Evolutionary conservation across 2,797 vertebrate species (phyloP).

Genomic region (Sebastes diaconus): DNA sequence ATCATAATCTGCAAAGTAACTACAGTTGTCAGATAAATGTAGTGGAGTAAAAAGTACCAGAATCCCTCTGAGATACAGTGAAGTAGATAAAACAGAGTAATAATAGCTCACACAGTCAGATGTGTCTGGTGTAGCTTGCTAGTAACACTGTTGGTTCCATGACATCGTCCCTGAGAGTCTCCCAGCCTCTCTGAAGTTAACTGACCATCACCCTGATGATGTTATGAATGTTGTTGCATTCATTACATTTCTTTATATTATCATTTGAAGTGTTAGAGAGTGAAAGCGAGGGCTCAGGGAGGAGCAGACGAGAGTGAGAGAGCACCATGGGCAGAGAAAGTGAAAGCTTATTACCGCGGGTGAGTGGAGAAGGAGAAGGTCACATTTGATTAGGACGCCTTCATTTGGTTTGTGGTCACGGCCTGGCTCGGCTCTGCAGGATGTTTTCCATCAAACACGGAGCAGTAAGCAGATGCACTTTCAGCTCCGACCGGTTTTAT

Average conservation of each 20-base stretch:
- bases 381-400: constrained; percentile 44
- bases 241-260: background rate
- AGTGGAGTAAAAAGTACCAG: background rate
- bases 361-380: constrained; percentile 29
- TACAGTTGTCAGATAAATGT: background rate
- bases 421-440: background rate
- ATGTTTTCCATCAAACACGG: constrained; percentile 2
- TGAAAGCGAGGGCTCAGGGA: background rate
- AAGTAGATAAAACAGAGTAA: background rate
- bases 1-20: background rate
- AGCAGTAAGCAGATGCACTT: constrained; percentile 43
- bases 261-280: background rate
- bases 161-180: background rate
- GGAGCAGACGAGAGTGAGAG: background rate
- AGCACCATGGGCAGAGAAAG: background rate
- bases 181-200: background rate
- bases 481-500: constrained; percentile 34
- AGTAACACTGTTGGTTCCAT: background rate
- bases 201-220: background rate
- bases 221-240: background rate
- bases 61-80: background rate
- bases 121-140: too few species aligned
- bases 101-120: background rate
- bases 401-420: background rate
- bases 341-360: background rate